phyloP scores from a whole-genome alignment of 2,113 vertebrate genomes.

The Girardinichthys multiradiatus region DNA sequence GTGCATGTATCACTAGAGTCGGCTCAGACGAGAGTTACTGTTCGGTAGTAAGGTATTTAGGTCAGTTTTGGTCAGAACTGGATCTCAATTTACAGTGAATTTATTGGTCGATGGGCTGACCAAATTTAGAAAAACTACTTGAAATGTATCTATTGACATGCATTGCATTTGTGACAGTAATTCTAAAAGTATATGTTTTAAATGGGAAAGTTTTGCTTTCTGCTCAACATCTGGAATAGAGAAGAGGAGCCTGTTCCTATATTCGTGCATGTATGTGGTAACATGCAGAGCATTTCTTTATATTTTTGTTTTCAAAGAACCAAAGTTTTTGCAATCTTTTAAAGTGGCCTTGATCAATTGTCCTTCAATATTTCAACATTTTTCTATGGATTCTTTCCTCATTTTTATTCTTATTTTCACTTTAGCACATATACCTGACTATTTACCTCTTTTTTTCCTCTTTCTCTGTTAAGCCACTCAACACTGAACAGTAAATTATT shows the following conservation, averaged over 20 bases:
- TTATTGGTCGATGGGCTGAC: not conserved
- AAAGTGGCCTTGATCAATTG: not conserved
- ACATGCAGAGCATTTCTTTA: not conserved
- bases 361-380: not conserved
- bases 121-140: not conserved
- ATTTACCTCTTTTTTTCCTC: no score
- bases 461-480: no score
- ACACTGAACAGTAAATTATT: no score
- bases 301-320: not conserved
- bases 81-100: no score
- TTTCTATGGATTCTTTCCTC: not conserved
- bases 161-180: not conserved
- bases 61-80: not conserved
- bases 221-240: not conserved
- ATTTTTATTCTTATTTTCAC: not conserved
- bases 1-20: not conserved
- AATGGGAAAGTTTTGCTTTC: not conserved
- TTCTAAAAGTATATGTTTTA: not conserved
- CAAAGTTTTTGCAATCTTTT: not conserved
- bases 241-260: conserved; percentile 6
- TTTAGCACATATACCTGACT: not conserved
- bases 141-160: not conserved
- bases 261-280: conserved; percentile 1
- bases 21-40: not conserved
- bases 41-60: not conserved